phyloP scores from a whole-genome alignment of 2,888 invertebrate genomes.

The Heteropelma amictum region DNA sequence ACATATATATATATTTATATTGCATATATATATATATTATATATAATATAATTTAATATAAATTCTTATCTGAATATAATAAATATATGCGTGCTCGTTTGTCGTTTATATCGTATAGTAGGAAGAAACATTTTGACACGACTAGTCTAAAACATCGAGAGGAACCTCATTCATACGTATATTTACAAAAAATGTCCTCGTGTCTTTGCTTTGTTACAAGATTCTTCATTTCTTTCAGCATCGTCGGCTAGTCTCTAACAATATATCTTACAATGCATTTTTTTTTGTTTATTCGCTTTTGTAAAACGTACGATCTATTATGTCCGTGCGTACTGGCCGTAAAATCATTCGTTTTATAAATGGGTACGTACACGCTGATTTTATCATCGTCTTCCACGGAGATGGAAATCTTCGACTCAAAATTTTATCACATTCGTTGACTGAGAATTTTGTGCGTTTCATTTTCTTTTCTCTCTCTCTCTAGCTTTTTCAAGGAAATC shows the following conservation, averaged over 20 bases:
- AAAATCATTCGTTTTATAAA: slow-evolving; percentile 18
- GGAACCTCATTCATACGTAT: slow-evolving; percentile 57
- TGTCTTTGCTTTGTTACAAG: neutral
- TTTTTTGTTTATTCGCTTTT: slow-evolving; percentile 60
- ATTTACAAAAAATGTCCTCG: slow-evolving; percentile 24
- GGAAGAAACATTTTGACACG: slow-evolving; percentile 76
- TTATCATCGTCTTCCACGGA: neutral
- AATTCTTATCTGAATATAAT: slow-evolving; percentile 59
- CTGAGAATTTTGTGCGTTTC: neutral
- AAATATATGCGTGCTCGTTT: slow-evolving; percentile 59
- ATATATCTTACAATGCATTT: slow-evolving; percentile 66
- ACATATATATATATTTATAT: slow-evolving; percentile 58
- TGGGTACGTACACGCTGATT: neutral
- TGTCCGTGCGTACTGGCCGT: slow-evolving; percentile 35
- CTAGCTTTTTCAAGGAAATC: neutral
- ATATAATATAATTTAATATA: slow-evolving; percentile 53
- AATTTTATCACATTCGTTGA: neutral
- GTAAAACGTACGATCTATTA: slow-evolving; percentile 41
- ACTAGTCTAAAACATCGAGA: slow-evolving; percentile 75
- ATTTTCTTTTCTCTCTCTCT: neutral
- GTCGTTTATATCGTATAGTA: slow-evolving; percentile 68
- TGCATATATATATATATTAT: slow-evolving; percentile 62
- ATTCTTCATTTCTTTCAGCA: slow-evolving; percentile 46
- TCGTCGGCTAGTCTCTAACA: slow-evolving; percentile 61
- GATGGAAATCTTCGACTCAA: neutral